Evolutionary conservation across 23 tunicate genomes (phyloP), one percentile per base, ranked within the genome.

Genomic region (Diplosoma virens): DNA sequence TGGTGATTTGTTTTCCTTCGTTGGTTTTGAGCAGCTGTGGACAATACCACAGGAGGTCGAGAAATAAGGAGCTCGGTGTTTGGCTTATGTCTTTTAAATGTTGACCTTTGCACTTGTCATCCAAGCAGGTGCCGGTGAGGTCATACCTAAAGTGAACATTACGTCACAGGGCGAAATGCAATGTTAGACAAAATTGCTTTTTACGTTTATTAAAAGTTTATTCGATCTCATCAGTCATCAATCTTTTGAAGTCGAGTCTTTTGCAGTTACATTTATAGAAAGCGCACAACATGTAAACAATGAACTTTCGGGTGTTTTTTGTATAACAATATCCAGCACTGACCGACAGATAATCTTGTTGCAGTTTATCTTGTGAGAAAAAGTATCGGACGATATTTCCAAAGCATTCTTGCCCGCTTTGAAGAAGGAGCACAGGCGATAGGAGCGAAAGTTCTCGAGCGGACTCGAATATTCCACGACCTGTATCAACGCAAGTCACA

Each of bases 11-110:
- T 2, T 47, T 65, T 20, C 76, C 87, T 30, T 65, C 81, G 32
- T 55, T 46, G 1, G 70, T 74, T 63, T 75, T 79, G n/a, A 89
- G 66, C 76, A 89, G 45, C 2, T 73, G 21, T 20, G 96, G 96
- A 35, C 88, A 89, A 33, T 89, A 89, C 33, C 78, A 78, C 14
- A 89, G 80, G 14, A 89, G 75, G 59, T 89, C 96, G 16, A 82
- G 81, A 34, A 59, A 71, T 3, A 89, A 26, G 65, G 82, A 81
- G 21, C 45, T 73, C n/a, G 88, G 45, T 2, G 70, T 6, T 2
- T 58, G 47, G 1, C 47, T 27, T 27, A 76, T 58, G 33, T 89
- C 82, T 32, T 64, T 28, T 2, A 59, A 32, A 63, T 89, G 96
- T 60, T 89, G 96, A 27, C 79, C 84, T 37, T 24, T 47, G 50